Evolutionary conservation across 2,797 vertebrate genomes (phyloP).

Genomic region (Manis pentadactyla): DNA sequence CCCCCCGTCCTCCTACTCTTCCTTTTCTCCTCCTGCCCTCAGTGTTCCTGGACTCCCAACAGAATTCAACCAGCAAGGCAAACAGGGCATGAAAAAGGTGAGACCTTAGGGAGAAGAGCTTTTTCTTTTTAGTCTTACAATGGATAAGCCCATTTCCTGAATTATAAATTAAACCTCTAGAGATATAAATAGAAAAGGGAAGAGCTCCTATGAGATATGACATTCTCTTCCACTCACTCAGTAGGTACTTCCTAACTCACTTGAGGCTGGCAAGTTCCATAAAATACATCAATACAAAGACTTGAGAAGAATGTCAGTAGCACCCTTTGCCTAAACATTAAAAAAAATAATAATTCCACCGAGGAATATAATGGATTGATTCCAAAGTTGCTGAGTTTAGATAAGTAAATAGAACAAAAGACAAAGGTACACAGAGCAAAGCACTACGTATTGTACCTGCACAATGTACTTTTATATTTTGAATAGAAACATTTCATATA

Average conservation of each 20-base stretch:
- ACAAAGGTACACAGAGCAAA: neutral
- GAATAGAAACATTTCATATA: neutral
- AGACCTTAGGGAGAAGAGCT: neutral
- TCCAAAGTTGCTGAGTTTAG: slow-evolving; percentile 47
- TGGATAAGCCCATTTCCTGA: slow-evolving; percentile 76
- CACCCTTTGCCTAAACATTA: slow-evolving; percentile 45
- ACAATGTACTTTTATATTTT: neutral
- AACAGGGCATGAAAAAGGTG: slow-evolving; percentile 58
- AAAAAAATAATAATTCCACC: slow-evolving; percentile 37
- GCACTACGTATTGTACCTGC: neutral
- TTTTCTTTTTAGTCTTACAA: slow-evolving; percentile 59
- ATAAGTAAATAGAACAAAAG: slow-evolving; percentile 58
- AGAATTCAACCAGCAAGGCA: neutral
- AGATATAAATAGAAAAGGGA: slow-evolving; percentile 75
- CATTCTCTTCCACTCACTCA: slow-evolving; percentile 72
- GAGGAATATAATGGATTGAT: neutral
- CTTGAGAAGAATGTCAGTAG: slow-evolving; percentile 70
- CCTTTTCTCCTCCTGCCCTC: neutral
- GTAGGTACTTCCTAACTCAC: slow-evolving; percentile 78
- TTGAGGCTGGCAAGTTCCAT: slow-evolving; percentile 48
- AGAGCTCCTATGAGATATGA: slow-evolving; percentile 66
- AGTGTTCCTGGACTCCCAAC: neutral
- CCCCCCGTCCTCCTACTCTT: rapidly evolving
- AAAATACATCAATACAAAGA: slow-evolving; percentile 71
- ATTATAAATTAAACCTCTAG: slow-evolving; percentile 70